Base-by-base conservation (phyloP, 2,797 vertebrate species). In the Cottoperca gobio region DNA sequence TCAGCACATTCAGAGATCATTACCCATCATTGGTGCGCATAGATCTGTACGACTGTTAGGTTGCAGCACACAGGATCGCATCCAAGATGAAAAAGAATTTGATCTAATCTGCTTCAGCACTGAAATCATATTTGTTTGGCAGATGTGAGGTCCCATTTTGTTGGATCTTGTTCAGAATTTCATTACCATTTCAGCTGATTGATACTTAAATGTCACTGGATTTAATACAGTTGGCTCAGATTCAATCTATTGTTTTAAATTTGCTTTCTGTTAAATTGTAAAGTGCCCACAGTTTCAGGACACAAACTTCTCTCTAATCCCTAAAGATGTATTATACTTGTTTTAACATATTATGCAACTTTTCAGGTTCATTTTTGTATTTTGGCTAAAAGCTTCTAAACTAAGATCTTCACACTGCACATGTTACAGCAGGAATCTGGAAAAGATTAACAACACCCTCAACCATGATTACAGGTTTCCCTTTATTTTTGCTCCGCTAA, bases 151-250 rank as follows among this genome's bases (percentile, higher is more conserved):
- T 40, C 21, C 11, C 14, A n/a, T 85, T 84, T 82, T 28, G 57
- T 19, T 78, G 76, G 73, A 77, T 68, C 52, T 19, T 58, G 63
- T 69, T 78, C 66, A 73, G 58, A 75, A 77, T 83, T 76, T 58
- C 70, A 83, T 75, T 79, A 49, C 66, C 55, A 69, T 81, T 87
- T 74, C 55, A 64, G 40, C 68, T 80, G 82, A 87, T 85, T 86
- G 78, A 86, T 76, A 68, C 57, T 69, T 85, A 81, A 87, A 83
- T 88, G 78, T 84, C 78, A 84, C 66, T 50, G 73, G 77, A 82
- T 91, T 83, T 80, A 81, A 80, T 65, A 57, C 48, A 6, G 52
- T 79, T 79, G 81, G 71, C 79, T 81, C 66, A 73, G 63, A 67
- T 81, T 76, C 49, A 86, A 73, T 82, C 73, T 52, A 39, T 73